A percentile compares a stretch with the other conserved stretches of the same genome.
Conservation (phyloP, 1,140 invertebrate genomes). For the Papilio polyxenes region DNA sequence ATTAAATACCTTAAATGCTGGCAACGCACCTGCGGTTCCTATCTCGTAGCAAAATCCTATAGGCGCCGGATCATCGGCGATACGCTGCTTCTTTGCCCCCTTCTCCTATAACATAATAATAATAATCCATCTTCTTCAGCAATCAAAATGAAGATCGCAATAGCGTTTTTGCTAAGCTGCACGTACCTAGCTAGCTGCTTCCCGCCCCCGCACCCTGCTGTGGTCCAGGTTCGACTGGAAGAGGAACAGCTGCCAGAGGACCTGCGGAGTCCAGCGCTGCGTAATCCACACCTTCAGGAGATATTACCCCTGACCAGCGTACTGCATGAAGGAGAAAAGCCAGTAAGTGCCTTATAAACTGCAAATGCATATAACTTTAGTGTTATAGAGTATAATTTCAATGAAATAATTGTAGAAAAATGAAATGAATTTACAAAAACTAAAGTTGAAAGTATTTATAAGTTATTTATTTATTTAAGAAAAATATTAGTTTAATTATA, state of each 20-base stretch:
- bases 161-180: conserved; percentile 51
- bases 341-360: conserved; percentile 62
- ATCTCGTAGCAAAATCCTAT: no score
- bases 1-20: no score
- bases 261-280: conserved; percentile 67
- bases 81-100: no score
- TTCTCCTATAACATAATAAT: no score
- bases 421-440: neutral
- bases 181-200: conserved; percentile 52
- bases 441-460: neutral
- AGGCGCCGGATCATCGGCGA: no score
- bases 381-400: neutral
- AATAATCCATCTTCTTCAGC: neutral
- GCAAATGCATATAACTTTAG: neutral
- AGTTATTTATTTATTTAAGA: no score
- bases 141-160: conserved; percentile 49
- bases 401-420: neutral
- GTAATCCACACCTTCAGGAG: conserved; percentile 65
- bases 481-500: no score
- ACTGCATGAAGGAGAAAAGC: conserved; percentile 81
- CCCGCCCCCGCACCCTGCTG: conserved; percentile 76
- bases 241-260: conserved; percentile 74
- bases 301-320: conserved; percentile 81
- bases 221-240: conserved; percentile 72
- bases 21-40: no score